Evolutionary conservation across 2,113 vertebrate species (phyloP), one percentile per base, ranked within the genome.

Genomic region (Xyliphius kryptos): DNA sequence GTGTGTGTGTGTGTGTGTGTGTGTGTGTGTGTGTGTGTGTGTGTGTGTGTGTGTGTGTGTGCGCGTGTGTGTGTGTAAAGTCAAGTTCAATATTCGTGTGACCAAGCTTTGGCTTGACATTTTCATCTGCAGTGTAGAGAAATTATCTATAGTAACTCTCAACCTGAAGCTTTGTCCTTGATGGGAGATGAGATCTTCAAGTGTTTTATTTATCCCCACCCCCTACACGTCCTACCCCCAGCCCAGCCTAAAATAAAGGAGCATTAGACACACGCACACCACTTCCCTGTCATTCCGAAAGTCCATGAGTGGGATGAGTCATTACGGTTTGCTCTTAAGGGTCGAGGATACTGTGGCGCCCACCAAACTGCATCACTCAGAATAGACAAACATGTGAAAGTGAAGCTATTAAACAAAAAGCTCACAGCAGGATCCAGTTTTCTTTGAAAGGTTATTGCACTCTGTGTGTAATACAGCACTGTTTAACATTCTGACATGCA

Each of bases 161-260:
- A 14, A 40, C 61, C 59, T 49, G 55, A 47, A 41, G 13, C 20
- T 37, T 51, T 66, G 71, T 64, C 66, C 66, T 69, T 69, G 61
- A 46, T 57, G 32, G 38, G 26, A 26, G 61, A 73, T 69, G 62
- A 66, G 56, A 61, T 72, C 56, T 65, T 56, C 51, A 64, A 64
- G 38, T 63, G 52, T 20, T 51, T 61, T 61, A 60, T 72, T 55
- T 67, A 67, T 44, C 22, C 26, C 56, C 55, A n/a, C 54, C 0
- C 17, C 19, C 2, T 12, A 67, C 50, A 59, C 26, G 44, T 16
- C 13, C 14, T n/a, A 36, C 32, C 57, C 41, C 26, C 19, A 16
- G 36, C 58, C 22, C 32, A 52, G 26, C 26, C 7, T 32, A 32
- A 32, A 32, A 32, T 32, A 32, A 32, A 32, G 26, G 7, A 32